Evolutionary conservation across 2,888 invertebrate genomes (phyloP), one percentile per base, ranked within the genome.

Genomic region (Nezara viridula): DNA sequence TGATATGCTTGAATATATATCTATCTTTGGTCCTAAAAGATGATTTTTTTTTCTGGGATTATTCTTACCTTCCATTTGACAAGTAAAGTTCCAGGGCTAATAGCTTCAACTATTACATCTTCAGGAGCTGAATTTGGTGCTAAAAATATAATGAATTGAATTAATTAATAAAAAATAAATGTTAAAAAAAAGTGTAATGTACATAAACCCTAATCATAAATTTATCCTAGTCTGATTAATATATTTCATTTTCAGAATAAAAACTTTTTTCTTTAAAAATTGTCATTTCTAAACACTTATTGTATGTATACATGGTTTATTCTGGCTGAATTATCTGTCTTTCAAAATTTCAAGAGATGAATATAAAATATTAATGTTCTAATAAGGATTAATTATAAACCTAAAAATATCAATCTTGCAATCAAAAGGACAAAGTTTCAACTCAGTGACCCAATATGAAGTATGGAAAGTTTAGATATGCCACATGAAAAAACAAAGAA

Each of bases 61-160:
- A 47, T 37, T 85, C 86, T 55, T 90, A 92, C 92, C 89, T 93
- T 93, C 94, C 94, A 94, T 52, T 92, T 92, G 9, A 94, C 93
- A 77, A 93, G 91, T 0, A 94, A 91, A 1, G 93, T 92, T 90
- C 93, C 93, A 14, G 94, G 93, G 37, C 92, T 93, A n/a, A 93
- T 92, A 12, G 94, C 93, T 89, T 93, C 92, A 3, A 93, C 93
- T 86, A 92, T 92, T 0, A 94, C 93, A 89, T 93, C 93, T 49
- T 92, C 91, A 0, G 94, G 94, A 21, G 94, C 93, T 7, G 93
- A 93, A 66, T 93, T 92, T 4, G 94, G 94, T 49, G 93, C 94
- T 94, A 92, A 21, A 92, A 40, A 87, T n/a, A n/a, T 19, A 44
- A 44, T 44, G 44, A 49, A 60, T 21, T n/a, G 77, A 14, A 44